phyloP scores from a whole-genome alignment of 2,888 invertebrate species.

The Nomada flava region DNA sequence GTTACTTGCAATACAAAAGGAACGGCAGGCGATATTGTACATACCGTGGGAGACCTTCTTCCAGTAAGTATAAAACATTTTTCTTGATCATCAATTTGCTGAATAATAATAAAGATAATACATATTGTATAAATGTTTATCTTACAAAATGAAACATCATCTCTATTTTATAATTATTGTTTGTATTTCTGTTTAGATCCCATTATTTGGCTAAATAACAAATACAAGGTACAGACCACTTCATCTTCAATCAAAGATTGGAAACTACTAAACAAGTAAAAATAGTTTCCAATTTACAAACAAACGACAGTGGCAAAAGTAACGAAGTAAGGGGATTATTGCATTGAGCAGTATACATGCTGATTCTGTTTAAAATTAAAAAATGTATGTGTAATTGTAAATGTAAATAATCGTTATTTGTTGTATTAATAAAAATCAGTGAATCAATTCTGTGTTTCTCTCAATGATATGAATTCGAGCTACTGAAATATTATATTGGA shows the following conservation, averaged over 20 bases:
- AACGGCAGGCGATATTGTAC: not conserved
- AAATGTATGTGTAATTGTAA: slow-evolving; percentile 17
- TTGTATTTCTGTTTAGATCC: slow-evolving; percentile 21
- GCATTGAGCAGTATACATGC: not conserved
- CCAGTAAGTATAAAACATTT: slow-evolving; percentile 1
- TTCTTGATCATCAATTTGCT: not conserved
- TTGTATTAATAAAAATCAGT: slow-evolving; percentile 29
- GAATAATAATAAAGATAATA: not conserved
- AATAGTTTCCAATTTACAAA: slow-evolving; percentile 24
- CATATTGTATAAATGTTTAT: not conserved
- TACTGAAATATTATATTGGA: slow-evolving; percentile 50
- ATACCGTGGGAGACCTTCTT: not conserved
- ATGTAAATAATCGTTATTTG: slow-evolving; percentile 39
- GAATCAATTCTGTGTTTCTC: slow-evolving; percentile 19
- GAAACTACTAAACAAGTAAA: slow-evolving; percentile 17
- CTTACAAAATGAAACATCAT: slow-evolving; percentile 3
- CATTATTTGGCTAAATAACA: not conserved
- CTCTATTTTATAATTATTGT: slow-evolving; percentile 7
- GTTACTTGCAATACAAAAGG: not conserved
- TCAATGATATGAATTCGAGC: not conserved
- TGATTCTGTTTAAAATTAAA: slow-evolving; percentile 10
- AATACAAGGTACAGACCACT: not conserved
- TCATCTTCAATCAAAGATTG: not conserved
- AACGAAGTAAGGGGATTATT: slow-evolving; percentile 9
- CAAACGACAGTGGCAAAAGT: slow-evolving; percentile 6